A percentile compares a stretch with the other conserved stretches of the same genome.
These are phyloP conservation scores for Cepaea nemoralis DNA, from an alignment of 1,140 invertebrate genomes.

Conservation along the genomic window DNA sequence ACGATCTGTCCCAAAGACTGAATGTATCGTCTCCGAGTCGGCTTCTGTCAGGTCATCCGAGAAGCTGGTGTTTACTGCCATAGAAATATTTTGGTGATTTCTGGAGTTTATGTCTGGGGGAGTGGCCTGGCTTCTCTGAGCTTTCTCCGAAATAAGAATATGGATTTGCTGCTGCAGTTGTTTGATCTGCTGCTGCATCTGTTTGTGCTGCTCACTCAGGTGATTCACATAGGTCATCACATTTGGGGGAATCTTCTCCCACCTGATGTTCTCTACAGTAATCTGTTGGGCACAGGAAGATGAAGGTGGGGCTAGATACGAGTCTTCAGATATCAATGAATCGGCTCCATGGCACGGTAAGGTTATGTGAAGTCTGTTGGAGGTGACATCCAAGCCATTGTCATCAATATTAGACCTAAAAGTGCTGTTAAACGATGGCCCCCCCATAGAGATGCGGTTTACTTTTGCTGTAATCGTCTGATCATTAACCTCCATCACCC, in stretches of 20 bases:
- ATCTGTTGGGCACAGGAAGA: slow-evolving; percentile 13
- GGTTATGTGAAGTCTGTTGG: slow-evolving; percentile 54
- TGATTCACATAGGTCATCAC: slow-evolving; percentile 62
- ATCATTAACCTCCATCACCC: neutral
- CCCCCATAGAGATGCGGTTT: too few species aligned
- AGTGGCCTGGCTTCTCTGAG: neutral
- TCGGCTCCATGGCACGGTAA: slow-evolving; percentile 21
- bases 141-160: slow-evolving; percentile 51
- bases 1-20: too few species aligned
- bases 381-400: slow-evolving; percentile 65
- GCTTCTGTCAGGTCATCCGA: neutral
- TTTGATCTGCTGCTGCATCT: too few species aligned
- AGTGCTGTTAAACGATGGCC: slow-evolving; percentile 45
- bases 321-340: neutral
- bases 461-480: too few species aligned
- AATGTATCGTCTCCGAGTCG: too few species aligned
- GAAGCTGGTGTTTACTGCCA: slow-evolving; percentile 60
- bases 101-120: slow-evolving; percentile 29
- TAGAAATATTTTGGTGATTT: slow-evolving; percentile 54
- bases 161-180: slow-evolving; percentile 65
- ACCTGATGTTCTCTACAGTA: slow-evolving; percentile 46
- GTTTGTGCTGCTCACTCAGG: slow-evolving; percentile 66
- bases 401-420: slow-evolving; percentile 59
- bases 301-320: neutral
- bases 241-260: slow-evolving; percentile 62